phyloP scores from a whole-genome alignment of 2,888 invertebrate genomes.

The Opisthograptis luteolata region DNA sequence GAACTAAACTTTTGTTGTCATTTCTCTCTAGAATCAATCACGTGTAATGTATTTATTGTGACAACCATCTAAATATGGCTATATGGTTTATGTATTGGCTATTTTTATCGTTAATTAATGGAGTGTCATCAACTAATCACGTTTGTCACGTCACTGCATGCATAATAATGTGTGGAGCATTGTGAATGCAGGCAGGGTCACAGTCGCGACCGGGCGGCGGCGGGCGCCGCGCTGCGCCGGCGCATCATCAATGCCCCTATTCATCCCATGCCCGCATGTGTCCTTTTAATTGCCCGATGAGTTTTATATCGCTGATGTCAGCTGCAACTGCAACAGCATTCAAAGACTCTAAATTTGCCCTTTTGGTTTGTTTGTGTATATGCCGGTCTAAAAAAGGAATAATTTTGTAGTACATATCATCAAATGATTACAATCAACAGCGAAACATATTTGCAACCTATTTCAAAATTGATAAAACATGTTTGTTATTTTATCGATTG shows the following conservation, averaged over 20 bases:
- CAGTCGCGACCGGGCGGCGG: conserved; percentile 44
- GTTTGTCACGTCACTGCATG: conserved; percentile 25
- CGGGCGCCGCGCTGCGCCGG: no score
- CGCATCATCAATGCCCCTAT: conserved; percentile 61
- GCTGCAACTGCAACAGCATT: conserved; percentile 34
- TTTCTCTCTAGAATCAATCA: no score
- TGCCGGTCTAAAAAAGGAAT: no score
- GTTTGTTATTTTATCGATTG: no score
- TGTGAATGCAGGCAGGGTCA: conserved; percentile 45
- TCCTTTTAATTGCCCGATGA: conserved; percentile 59
- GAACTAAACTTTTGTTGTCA: not conserved
- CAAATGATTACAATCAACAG: no score
- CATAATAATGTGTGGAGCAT: conserved; percentile 24
- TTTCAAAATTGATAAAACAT: no score
- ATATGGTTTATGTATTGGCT: not conserved
- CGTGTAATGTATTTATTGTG: no score
- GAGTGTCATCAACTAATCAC: no score
- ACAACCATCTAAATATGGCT: not conserved
- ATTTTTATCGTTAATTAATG: conserved; percentile 6
- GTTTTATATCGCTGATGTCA: conserved; percentile 53
- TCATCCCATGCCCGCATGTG: conserved; percentile 65
- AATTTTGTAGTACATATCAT: no score
- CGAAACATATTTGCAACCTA: no score
- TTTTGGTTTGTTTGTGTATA: not conserved
- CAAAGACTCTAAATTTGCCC: conserved; percentile 30